Evolutionary conservation across 92 coral and sea anemone species (phyloP), one percentile per base, ranked within the genome.

Genomic region (Meandrina meandrites): DNA sequence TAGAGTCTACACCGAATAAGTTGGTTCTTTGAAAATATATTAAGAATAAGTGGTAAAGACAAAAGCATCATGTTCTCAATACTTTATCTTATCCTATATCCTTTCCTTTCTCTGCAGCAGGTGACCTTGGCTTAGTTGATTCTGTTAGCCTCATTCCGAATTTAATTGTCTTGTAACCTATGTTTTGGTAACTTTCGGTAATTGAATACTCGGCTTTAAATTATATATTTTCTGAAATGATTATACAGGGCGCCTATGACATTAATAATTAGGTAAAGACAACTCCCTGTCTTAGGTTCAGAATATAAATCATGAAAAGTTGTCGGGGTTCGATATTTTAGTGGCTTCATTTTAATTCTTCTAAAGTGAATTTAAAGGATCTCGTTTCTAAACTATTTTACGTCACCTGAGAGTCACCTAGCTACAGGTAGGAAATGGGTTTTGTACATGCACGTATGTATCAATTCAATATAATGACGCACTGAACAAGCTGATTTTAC

Each of bases 101-200:
- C 69, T 28, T 30, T 28, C 34, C 5, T 66, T 28, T 27, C 34
- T 27, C 71, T 12, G 18, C 71, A 16, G 27, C 78, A 28, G 78
- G 28, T 73, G 78, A 73, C 48, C 51, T 73, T 73, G 48, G 78
- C 28, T 34, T 18, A 5, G 4, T 21, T 73, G 78, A 73, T 19
- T 73, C 15, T 37, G 27, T 73, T 24, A 18, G 47, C 78, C 18
- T 73, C 45, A 21, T 73, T 40, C 78, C 18, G 19, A 9, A 36
- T 36, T 19, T 36, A 73, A 71, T 71, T 71, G 76, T 36, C 76
- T 60, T 35, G 24, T 7, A 8, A 40, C 10, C 28, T 8, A 19
- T 73, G 78, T 73, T 73, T 73, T 73, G 48, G 28, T 18, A 73
- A 73, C 78, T 40, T 73, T 73, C 48, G 48, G 7, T 37, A 73